phyloP scores from a whole-genome alignment of 2,888 invertebrate genomes.

The Helicoverpa assulta region DNA sequence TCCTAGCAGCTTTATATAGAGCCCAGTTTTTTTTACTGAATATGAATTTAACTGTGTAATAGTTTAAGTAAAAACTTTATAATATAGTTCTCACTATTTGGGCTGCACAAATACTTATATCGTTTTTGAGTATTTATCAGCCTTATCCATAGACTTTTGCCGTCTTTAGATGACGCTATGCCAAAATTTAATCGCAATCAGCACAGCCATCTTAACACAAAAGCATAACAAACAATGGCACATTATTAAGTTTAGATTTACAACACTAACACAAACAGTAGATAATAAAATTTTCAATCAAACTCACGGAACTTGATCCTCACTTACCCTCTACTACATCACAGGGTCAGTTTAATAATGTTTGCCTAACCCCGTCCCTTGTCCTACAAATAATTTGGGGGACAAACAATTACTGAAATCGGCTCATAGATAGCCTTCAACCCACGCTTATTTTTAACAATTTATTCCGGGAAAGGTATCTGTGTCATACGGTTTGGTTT shows the following conservation, averaged over 20 bases:
- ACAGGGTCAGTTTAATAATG: constrained; percentile 48
- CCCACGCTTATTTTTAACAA: constrained; percentile 43
- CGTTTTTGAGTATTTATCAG: no score
- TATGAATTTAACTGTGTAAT: no score
- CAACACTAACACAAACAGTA: not conserved
- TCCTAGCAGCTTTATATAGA: no score
- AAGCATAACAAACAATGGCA: no score
- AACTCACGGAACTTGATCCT: not conserved
- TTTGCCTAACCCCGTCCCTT: constrained; percentile 36
- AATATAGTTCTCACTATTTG: no score
- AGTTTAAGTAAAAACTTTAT: no score
- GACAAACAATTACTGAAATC: constrained; percentile 57
- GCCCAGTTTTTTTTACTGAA: no score
- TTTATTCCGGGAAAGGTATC: constrained; percentile 36
- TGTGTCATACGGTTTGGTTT: constrained; percentile 19
- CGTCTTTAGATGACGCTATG: no score
- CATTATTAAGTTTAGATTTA: not conserved
- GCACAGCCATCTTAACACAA: no score
- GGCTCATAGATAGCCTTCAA: constrained; percentile 39
- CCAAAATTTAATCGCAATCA: no score
- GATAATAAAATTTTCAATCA: not conserved
- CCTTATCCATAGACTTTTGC: no score
- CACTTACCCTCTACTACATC: constrained; percentile 20
- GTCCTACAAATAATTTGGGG: constrained; percentile 45
- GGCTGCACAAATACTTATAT: no score